Evolutionary conservation across 2,113 vertebrate species (phyloP), one percentile per base, ranked within the genome.

Genomic region (Tragelaphus imberbis): DNA sequence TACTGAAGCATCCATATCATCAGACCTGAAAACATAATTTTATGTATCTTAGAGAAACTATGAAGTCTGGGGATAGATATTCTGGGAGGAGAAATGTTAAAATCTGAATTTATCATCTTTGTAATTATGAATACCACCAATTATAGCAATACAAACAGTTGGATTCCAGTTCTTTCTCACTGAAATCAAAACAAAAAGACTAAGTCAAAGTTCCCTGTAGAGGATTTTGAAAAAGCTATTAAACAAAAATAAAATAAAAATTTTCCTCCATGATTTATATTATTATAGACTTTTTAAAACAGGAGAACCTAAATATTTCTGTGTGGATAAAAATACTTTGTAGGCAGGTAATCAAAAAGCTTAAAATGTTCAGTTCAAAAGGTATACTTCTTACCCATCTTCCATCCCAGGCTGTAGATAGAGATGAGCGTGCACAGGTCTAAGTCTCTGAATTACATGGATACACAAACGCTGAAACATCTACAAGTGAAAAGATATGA

Each of bases 401-500:
- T 99, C 99, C 99, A 99, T 99, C 98, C 99, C 99, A 17, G 99
- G 99, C 97, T 99, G 99, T 91, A 99, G 99, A 96, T 99, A 99
- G 2, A 99, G 99, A 98, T 99, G 99, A 55, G 99, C 99, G n/a
- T 99, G 99, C 30, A 99, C 99, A 0, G 99, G 99, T 61, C 99
- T 99, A 90, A 99, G 98, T 90, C 99, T 99, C 98, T 99, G 99
- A 98, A 99, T 99, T 97, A 99, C 99, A 1, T 99, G 99, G 95
- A 99, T 99, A 71, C 99, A 99, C 97, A 99, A 98, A 97, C 99
- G 99, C 98, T 99, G 99, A 99, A 99, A 99, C 99, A 99, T 99
- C 99, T 99, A 98, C 51, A 98, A 97, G 97, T 0, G 27, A 95
- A 86, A 98, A 96, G 59, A 84, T n/a, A 1, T 5, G 88, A 95